Conservation (phyloP, 2,888 invertebrate genomes). For the Danaus chrysippus region DNA sequence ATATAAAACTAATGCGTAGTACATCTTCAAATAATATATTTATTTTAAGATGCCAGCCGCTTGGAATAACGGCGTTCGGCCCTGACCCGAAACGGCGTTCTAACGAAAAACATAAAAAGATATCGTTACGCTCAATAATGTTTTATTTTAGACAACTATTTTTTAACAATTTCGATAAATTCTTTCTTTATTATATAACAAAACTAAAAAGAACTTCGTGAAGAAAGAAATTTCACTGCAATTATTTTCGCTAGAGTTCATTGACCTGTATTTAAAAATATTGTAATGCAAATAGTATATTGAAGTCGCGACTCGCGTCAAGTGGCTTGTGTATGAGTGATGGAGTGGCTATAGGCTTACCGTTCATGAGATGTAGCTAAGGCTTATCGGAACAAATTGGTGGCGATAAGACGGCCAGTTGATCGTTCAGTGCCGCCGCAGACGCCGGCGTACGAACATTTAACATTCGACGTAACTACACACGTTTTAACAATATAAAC, state of each 20-base stretch:
- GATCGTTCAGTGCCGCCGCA: slow-evolving; percentile 60
- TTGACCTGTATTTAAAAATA: no score
- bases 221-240: no score
- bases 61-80: slow-evolving; percentile 48
- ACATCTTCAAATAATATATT: slow-evolving; percentile 34
- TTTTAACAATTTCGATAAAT: no score
- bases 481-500: slow-evolving; percentile 49
- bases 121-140: slow-evolving; percentile 1
- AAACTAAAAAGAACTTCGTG: no score
- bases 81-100: slow-evolving; percentile 45
- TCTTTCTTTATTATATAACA: no score
- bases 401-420: slow-evolving; percentile 60
- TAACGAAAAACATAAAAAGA: slow-evolving; percentile 15
- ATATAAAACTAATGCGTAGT: slow-evolving; percentile 8
- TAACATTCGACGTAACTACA: slow-evolving; percentile 36
- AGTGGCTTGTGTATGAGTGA: neutral
- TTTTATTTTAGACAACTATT: neutral
- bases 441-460: slow-evolving; percentile 53
- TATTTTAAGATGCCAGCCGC: slow-evolving; percentile 41
- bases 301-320: neutral
- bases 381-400: slow-evolving; percentile 65
- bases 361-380: slow-evolving; percentile 40
- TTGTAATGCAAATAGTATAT: no score
- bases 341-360: slow-evolving; percentile 24
- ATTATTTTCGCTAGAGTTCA: no score